Percentiles rank a stretch among this genome's conserved stretches.
Evolutionary conservation across 30 jellyfish, hydroid and myxozoan genomes (phyloP).

Genomic region (Aurelia sp.): DNA sequence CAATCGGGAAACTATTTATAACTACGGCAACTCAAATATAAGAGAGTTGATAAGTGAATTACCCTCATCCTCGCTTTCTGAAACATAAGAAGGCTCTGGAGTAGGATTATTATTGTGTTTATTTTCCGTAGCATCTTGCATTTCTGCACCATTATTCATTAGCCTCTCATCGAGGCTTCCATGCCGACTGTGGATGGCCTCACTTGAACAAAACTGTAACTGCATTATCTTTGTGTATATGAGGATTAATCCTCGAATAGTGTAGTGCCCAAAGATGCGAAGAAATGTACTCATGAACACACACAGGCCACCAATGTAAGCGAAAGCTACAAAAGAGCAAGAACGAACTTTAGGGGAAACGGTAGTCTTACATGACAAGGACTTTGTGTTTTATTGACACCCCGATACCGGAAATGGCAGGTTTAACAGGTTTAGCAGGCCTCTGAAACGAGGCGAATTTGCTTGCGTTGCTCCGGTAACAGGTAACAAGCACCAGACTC

Average conservation of each 20-base stretch:
- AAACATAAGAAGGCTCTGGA: constrained; percentile 27
- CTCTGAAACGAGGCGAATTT: no score
- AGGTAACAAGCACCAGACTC: no score
- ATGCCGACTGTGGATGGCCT: not conserved
- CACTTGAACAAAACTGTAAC: constrained; percentile 56
- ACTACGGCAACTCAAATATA: constrained; percentile 35
- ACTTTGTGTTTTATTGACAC: no score
- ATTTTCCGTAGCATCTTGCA: not conserved
- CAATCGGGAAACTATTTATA: no score
- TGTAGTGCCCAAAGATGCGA: constrained; percentile 80
- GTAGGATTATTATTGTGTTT: constrained; percentile 17
- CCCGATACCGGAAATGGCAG: no score
- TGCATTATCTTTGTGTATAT: constrained; percentile 13
- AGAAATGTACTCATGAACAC: constrained; percentile 91
- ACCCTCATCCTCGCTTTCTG: constrained; percentile 69
- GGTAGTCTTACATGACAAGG: no score
- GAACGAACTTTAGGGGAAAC: no score
- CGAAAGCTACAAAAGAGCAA: constrained; percentile 58
- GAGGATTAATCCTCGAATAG: constrained; percentile 63
- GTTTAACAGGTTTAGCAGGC: no score
- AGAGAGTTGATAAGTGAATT: constrained; percentile 60
- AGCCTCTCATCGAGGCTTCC: not conserved
- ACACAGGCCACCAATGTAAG: constrained; percentile 96
- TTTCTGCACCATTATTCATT: not conserved
- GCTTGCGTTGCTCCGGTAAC: no score